Evolutionary conservation across 2,888 invertebrate species (phyloP), one percentile per base, ranked within the genome.

Genomic region (Epinotia ramella): DNA sequence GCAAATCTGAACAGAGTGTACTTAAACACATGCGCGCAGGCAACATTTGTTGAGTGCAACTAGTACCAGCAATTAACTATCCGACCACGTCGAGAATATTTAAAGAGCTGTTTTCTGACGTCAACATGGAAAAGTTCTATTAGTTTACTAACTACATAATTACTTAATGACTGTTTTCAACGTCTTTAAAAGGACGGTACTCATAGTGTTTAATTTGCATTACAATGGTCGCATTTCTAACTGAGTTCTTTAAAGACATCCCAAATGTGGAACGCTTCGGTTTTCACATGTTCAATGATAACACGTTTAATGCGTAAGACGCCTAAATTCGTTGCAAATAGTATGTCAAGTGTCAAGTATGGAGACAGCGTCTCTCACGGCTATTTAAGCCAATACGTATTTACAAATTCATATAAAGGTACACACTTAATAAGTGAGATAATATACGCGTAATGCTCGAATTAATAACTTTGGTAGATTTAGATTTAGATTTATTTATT

Each of bases 1-100:
- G 1, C 24, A 28, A 28, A 28, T 33, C 33, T 33, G 7, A 33
- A 33, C 33, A 6, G n/a, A 62, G 33, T 62, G 56, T 59, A 64
- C 56, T 28, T 40, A 44, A 64, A 57, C 63, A 57, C 44, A 72
- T 72, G 64, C 44, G 44, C 44, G 2, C 44, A 44, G 24, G 57
- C 64, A 44, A 72, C 64, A 65, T 72, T 65, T 72, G 44, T 72
- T 68, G 57, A 46, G 24, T 62, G 60, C 62, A 28, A 67, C 40
- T 53, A 53, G 53, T 13, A n/a, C 33, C 16, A 60, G 60, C 28
- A 24, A 62, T 62, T 62, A 9, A 33, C n/a, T 18, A 67, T n/a
- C 56, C 18, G 53, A 53, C 33, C 18, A 62, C n/a, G 13, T 56
- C 7, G 6, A 56, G 56, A 12, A 2, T 18, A 33, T 33, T 12